Percentiles rank a stretch among this genome's conserved stretches.
Conservation (phyloP, 1,140 invertebrate genomes). For the Heliothis virescens region DNA sequence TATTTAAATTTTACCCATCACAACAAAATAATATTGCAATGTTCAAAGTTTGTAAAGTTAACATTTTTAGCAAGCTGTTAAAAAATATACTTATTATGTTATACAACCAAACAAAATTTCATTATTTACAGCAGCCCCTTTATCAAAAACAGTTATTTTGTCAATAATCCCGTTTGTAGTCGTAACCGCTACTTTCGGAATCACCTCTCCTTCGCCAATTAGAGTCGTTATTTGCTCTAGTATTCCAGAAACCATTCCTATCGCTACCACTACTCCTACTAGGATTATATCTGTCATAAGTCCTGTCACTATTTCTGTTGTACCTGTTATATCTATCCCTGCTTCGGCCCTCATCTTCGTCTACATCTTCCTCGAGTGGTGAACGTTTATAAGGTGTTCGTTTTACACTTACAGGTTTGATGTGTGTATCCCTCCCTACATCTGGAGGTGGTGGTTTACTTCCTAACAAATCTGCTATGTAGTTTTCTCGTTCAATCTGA, state of each 20-base stretch:
- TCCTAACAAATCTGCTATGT: conserved; percentile 75
- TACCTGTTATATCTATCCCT: conserved; percentile 36
- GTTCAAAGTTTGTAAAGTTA: too few species aligned
- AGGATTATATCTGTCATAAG: not conserved
- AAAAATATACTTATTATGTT: too few species aligned
- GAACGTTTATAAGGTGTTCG: conserved; percentile 48
- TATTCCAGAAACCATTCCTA: not conserved
- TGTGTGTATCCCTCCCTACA: conserved; percentile 56
- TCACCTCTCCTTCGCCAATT: conserved; percentile 1
- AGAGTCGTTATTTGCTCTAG: not conserved
- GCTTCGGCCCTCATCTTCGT: conserved; percentile 42
- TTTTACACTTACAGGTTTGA: conserved; percentile 59
- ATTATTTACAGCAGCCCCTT: too few species aligned
- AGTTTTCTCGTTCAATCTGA: conserved; percentile 86
- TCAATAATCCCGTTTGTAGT: conserved; percentile 67
- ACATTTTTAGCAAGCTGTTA: too few species aligned
- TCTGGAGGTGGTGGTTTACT: conserved; percentile 60
- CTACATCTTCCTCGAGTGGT: conserved; percentile 51
- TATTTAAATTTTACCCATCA: conserved; percentile 2
- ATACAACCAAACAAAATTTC: too few species aligned
- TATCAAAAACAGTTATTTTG: conserved; percentile 1
- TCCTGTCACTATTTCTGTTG: not conserved
- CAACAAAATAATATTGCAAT: not conserved
- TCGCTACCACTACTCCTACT: not conserved
- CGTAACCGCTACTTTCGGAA: conserved; percentile 45